Base-by-base conservation (phyloP, 37 sponge, comb jelly and placozoan genomes). In the Spongilla lacustris region DNA sequence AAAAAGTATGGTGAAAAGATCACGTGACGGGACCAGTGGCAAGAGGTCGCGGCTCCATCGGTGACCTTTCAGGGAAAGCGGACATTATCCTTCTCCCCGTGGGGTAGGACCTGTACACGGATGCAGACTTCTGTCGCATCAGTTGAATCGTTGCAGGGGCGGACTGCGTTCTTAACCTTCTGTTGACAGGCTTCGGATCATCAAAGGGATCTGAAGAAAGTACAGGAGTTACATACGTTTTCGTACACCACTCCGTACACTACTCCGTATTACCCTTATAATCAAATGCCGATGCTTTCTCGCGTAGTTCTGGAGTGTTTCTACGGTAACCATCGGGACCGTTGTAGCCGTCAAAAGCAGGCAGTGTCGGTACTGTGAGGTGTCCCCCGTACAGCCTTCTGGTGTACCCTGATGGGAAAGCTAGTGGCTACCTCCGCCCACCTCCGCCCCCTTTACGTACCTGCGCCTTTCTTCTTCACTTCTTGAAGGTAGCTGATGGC, bases 301-400 rank as follows among this genome's bases (percentile, higher is more conserved):
- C 49, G 29, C 92, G 30, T 4, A 95, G 85, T 50, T 89, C 90
- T 36, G 82, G 82, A 19, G 93, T 95, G 79, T 95, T 95, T 67
- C 82, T 89, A 11, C 95, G 74, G 74, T 90, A 95, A 23, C 95
- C 95, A 29, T 73, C 90, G 19, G 82, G 84, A 49, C 95, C 93
- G 71, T 92, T 48, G 66, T 89, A 95, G 6, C 95, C 95, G 67
- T 73, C 80, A 22, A 33, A 49, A 46, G 90, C 66, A 36, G 73
- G 69, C 14, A 32, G 74, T 0, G 84, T 89, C 0, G 87, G 87
- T 12, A 92, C 77, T 1, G 92, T 71, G 29, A 85, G 36, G 67
- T 94, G 95, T 30, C 95, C 95, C 17, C 88, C 95, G 82, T 85
- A 91, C 46, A 94, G 6, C 38, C 67, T 75, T 0, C 89, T 25